Evolutionary conservation across 2,797 vertebrate species (phyloP), one percentile per base, ranked within the genome.

Genomic region (Sebastes taczanowskii): DNA sequence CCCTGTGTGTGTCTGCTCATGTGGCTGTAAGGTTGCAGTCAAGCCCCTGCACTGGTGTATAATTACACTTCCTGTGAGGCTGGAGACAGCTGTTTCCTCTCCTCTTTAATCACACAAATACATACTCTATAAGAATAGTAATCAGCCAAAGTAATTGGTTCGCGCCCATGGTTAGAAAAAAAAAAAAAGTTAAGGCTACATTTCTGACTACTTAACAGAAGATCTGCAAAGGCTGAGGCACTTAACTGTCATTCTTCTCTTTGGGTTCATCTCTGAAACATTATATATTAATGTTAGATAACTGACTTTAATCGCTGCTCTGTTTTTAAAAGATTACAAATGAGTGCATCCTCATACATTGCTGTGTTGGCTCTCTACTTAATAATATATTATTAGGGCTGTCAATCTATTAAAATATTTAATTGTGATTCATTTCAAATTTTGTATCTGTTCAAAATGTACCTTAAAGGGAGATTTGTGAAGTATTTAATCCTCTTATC

Each of bases 41-140:
- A 8, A 78, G 63, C 72, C 78, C 38, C 61, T 85, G 14, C 84
- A 49, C 80, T 81, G 67, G 67, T 86, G 46, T 91, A 61, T 93
- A 93, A 94, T 94, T 95, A 93, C 81, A 84, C 91, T 89, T 91
- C 83, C 83, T 91, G 81, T 89, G 72, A 80, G 74, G 78, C 85
- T 83, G 83, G 55, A 86, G 87, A 93, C 94, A 91, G 90, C 93
- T 94, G 91, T 92, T 93, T 91, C 67, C 78, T 85, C 68, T 89
- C 34, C 77, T 92, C 89, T 93, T 84, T 92, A 90, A 92, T 93
- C 86, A 80, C 70, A 83, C 71, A 81, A 81, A 84, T 71, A 76
- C 75, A 74, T 52, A 61, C 73, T 56, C 56, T 42, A 65, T 66
- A 80, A 87, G 80, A 78, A 86, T 23, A 81, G 86, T 91, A 74